Evolutionary conservation across 1,140 invertebrate genomes (phyloP).

Genomic region (Nasonia vitripennis): DNA sequence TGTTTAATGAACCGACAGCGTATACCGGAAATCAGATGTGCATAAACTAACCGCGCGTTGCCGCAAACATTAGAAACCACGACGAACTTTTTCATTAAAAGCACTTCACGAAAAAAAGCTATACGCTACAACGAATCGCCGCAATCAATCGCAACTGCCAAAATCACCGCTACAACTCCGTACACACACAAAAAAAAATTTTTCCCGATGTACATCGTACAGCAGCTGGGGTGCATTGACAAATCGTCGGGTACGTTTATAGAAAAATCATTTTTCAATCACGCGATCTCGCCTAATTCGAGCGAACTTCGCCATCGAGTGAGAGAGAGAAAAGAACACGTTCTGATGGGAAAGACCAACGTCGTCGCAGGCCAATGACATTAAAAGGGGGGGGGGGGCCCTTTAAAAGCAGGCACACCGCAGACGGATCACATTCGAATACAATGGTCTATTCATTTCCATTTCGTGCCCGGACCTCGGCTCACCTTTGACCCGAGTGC

Average conservation of each 20-base stretch:
- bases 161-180: too few species aligned
- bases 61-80: neutral
- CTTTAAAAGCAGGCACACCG: slow-evolving; percentile 28
- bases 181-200: too few species aligned
- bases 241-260: neutral
- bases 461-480: slow-evolving; percentile 60
- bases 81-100: neutral
- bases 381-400: neutral
- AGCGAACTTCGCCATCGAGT: neutral
- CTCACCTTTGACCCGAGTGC: slow-evolving; percentile 58
- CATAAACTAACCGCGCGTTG: neutral
- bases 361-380: slow-evolving; percentile 53
- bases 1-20: neutral
- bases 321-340: neutral
- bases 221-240: neutral
- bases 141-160: too few species aligned
- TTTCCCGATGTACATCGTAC: neutral
- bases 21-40: neutral
- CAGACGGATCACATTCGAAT: slow-evolving; percentile 60
- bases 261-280: neutral
- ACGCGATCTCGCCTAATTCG: neutral
- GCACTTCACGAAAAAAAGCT: too few species aligned
- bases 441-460: slow-evolving; percentile 62
- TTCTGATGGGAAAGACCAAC: neutral
- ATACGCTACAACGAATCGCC: too few species aligned